Evolutionary conservation across 2,888 invertebrate species (phyloP).

Genomic region (Ophraella communa): DNA sequence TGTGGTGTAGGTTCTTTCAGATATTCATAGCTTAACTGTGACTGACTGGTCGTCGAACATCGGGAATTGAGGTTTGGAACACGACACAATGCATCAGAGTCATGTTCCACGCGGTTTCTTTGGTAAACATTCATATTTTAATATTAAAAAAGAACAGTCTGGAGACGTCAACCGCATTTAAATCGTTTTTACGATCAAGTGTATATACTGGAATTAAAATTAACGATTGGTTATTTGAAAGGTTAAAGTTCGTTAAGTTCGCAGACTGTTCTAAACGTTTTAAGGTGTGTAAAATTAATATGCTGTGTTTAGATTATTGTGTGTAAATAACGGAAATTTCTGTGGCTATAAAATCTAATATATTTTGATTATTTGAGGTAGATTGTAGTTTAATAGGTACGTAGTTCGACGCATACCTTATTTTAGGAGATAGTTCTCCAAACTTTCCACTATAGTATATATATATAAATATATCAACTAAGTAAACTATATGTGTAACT

Average conservation of each 20-base stretch:
- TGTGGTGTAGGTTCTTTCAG: constrained; percentile 40
- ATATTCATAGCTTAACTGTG: constrained; percentile 22
- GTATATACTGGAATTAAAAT: not conserved
- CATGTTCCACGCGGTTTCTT: constrained; percentile 27
- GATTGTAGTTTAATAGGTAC: constrained; percentile 57
- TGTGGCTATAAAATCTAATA: constrained; percentile 56
- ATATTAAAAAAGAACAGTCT: constrained; percentile 3
- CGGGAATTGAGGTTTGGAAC: constrained; percentile 19
- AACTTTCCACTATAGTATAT: constrained; percentile 51
- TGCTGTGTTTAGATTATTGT: constrained; percentile 37
- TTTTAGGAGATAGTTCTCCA: constrained; percentile 52
- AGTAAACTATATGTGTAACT: constrained; percentile 28
- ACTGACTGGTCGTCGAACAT: constrained; percentile 29
- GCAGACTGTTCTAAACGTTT: not conserved
- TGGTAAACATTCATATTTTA: constrained; percentile 26
- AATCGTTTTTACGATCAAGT: not conserved
- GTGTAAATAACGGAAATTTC: constrained; percentile 57
- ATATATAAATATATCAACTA: constrained; percentile 38
- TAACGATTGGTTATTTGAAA: not conserved
- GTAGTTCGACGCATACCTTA: constrained; percentile 55
- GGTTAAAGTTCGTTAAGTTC: not conserved
- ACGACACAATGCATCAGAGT: constrained; percentile 27
- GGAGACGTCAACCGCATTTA: not conserved
- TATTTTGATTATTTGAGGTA: constrained; percentile 61
- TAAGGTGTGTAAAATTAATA: constrained; percentile 15